Evolutionary conservation across 37 sponge, comb jelly and placozoan species (phyloP).

Genomic region (Halichondria panicea): DNA sequence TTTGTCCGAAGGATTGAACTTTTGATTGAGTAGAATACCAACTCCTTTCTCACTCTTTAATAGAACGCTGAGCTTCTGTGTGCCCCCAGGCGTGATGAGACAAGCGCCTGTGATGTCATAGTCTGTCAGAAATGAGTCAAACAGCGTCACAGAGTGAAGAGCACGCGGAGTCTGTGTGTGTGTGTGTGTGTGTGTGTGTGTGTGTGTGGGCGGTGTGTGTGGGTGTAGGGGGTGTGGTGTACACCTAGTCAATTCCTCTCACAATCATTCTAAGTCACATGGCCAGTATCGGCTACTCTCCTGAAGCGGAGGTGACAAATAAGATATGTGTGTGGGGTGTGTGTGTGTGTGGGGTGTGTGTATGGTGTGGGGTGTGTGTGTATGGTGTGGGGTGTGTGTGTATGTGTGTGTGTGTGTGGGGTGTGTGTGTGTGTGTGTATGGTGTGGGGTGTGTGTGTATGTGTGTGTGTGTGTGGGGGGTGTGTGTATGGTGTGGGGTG

Average conservation of each 20-base stretch:
- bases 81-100: slow-evolving; percentile 5
- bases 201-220: background rate
- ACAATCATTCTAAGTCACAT: background rate
- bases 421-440: too few species aligned
- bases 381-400: too few species aligned
- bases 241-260: background rate
- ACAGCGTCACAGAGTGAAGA: slow-evolving; percentile 59
- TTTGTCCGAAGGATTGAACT: slow-evolving; percentile 29
- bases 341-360: too few species aligned
- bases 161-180: slow-evolving; percentile 9
- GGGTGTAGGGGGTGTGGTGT: background rate
- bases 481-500: too few species aligned
- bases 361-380: too few species aligned
- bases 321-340: too few species aligned
- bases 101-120: slow-evolving; percentile 25
- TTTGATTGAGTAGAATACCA: slow-evolving; percentile 21
- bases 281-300: too few species aligned
- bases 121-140: slow-evolving; percentile 48
- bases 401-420: too few species aligned
- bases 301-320: too few species aligned
- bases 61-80: background rate
- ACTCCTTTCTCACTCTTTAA: slow-evolving; percentile 2
- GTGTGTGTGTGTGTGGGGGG: too few species aligned
- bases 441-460: too few species aligned
- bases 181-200: slow-evolving; percentile 24